Conservation (phyloP, 2,888 invertebrate species). For the Pristionchus entomophagus region DNA sequence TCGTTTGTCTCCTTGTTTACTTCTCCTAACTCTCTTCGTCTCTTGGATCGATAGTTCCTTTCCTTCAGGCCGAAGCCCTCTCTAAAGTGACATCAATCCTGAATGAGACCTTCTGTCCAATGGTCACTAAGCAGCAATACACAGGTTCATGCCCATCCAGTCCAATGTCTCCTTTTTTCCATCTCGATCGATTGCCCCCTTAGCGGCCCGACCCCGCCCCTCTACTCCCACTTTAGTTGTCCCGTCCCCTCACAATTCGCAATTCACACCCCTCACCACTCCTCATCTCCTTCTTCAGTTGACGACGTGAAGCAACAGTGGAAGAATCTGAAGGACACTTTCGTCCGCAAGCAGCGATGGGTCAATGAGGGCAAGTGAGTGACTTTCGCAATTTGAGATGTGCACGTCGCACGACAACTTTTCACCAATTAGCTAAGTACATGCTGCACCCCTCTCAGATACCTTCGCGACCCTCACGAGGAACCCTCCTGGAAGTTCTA, state of each 20-base stretch:
- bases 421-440: neutral
- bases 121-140: slow-evolving; percentile 45
- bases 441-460: slow-evolving; percentile 43
- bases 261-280: neutral
- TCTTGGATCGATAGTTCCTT: neutral
- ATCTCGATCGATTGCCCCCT: slow-evolving; percentile 8
- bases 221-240: slow-evolving; percentile 19
- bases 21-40: neutral
- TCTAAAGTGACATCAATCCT: slow-evolving; percentile 20
- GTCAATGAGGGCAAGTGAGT: slow-evolving; percentile 62
- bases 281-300: slow-evolving; percentile 48
- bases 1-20: neutral
- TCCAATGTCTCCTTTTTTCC: neutral
- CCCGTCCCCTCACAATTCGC: slow-evolving; percentile 17
- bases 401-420: neutral
- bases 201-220: slow-evolving; percentile 17
- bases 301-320: slow-evolving; percentile 65
- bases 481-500: slow-evolving; percentile 69
- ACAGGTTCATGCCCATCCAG: neutral
- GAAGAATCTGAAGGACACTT: slow-evolving; percentile 68
- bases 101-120: slow-evolving; percentile 43
- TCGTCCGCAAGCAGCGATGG: slow-evolving; percentile 63
- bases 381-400: neutral
- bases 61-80: slow-evolving; percentile 31
- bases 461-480: slow-evolving; percentile 59